Percentiles rank a stretch among this genome's conserved stretches.
These are phyloP conservation scores for Drosophila barbarae DNA, from an alignment of 2,888 invertebrate species.

Conservation along the genomic window DNA sequence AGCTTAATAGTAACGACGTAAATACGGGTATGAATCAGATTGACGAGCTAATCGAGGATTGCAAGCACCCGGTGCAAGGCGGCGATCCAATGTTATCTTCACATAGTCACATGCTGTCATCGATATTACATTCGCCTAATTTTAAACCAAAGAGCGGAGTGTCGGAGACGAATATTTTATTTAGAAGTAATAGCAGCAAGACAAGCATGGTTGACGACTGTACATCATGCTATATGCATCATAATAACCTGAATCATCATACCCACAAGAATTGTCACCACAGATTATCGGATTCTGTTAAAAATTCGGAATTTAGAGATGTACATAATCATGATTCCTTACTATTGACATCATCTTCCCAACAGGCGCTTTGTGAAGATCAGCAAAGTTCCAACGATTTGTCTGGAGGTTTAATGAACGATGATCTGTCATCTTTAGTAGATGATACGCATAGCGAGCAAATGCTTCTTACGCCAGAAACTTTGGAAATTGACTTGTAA, in stretches of 20 bases:
- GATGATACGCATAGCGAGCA: slow-evolving; percentile 76
- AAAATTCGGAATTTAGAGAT: slow-evolving; percentile 37
- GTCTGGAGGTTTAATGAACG: slow-evolving; percentile 77
- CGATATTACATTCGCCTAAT: slow-evolving; percentile 80
- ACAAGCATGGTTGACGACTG: slow-evolving; percentile 20
- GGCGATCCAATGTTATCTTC: slow-evolving; percentile 84
- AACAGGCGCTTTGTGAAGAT: slow-evolving; percentile 53
- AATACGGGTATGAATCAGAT: slow-evolving; percentile 83
- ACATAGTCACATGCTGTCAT: slow-evolving; percentile 62
- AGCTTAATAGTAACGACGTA: slow-evolving; percentile 82
- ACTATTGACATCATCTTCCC: slow-evolving; percentile 75
- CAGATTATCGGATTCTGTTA: slow-evolving; percentile 19
- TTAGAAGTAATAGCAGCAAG: slow-evolving; percentile 1
- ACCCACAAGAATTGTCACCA: slow-evolving; percentile 41
- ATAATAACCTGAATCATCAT: slow-evolving; percentile 18
- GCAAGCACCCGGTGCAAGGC: slow-evolving; percentile 82
- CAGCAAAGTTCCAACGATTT: slow-evolving; percentile 73
- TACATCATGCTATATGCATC: slow-evolving; percentile 29
- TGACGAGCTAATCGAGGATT: slow-evolving; percentile 85
- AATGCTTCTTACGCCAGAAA: slow-evolving; percentile 81
- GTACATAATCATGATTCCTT: slow-evolving; percentile 71
- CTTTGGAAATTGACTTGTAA: slow-evolving; percentile 80
- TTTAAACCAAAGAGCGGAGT: slow-evolving; percentile 23
- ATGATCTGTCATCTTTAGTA: slow-evolving; percentile 80
- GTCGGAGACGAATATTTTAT: slow-evolving; percentile 11